A percentile compares a stretch with the other conserved stretches of the same genome.
Conservation (phyloP, 2,113 vertebrate genomes). For the Meleagris gallopavo region DNA sequence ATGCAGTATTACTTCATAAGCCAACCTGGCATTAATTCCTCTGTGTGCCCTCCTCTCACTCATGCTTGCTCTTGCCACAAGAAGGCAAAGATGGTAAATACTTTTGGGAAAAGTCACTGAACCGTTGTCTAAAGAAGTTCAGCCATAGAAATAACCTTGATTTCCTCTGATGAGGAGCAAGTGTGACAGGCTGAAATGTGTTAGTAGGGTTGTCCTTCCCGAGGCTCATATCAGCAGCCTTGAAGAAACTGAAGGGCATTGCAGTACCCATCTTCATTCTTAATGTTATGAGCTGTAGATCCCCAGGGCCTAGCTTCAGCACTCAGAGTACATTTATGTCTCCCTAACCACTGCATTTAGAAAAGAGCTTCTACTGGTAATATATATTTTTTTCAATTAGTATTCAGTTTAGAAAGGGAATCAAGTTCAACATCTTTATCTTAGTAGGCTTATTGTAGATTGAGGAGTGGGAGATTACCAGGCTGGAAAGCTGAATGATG, state of each 20-base stretch:
- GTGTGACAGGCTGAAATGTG: fast-evolving
- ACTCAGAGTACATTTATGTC: fast-evolving
- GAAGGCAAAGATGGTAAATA: neutral
- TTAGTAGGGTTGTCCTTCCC: neutral
- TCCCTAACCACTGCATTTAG: fast-evolving
- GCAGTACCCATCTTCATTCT: neutral
- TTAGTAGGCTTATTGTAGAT: neutral
- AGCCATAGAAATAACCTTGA: neutral
- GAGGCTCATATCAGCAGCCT: neutral
- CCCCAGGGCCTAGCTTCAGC: neutral
- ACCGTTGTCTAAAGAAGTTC: neutral
- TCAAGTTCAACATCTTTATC: neutral
- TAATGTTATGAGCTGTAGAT: neutral
- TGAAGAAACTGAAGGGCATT: neutral
- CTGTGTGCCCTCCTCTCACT: fast-evolving
- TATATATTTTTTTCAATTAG: neutral
- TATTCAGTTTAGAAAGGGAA: neutral
- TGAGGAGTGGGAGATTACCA: neutral
- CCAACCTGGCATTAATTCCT: neutral
- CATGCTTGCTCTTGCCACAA: fast-evolving
- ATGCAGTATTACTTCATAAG: neutral
- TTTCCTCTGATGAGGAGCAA: fast-evolving
- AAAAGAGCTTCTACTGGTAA: neutral
- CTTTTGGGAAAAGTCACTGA: neutral
- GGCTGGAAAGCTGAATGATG: neutral